A percentile compares a stretch with the other conserved stretches of the same genome.
Evolutionary conservation across 2,113 vertebrate genomes (phyloP).

Genomic region (Lophochroa leadbeateri): DNA sequence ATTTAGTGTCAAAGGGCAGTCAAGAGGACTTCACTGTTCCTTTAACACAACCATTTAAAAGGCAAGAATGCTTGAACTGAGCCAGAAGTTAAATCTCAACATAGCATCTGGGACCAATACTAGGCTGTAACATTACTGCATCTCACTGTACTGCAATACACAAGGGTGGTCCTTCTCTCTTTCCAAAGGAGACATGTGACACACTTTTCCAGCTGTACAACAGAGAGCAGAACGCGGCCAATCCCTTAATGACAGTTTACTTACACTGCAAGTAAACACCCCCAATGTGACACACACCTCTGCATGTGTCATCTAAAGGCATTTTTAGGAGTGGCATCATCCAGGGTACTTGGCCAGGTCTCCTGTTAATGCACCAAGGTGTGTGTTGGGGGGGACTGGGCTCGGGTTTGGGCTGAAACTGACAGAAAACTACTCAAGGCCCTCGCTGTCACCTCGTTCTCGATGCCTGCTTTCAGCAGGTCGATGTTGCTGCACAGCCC

Average conservation of each 20-base stretch:
- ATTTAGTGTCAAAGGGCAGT: background rate
- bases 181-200: background rate
- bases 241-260: background rate
- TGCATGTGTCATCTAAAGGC: fast-evolving
- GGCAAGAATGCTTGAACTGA: no score
- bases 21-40: background rate
- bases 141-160: fast-evolving
- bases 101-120: no score
- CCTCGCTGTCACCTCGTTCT: conserved; percentile 79
- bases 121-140: fast-evolving
- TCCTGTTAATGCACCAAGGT: fast-evolving
- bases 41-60: background rate
- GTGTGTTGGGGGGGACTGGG: background rate
- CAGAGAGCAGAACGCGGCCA: fast-evolving
- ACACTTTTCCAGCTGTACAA: fast-evolving
- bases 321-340: background rate
- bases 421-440: fast-evolving
- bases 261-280: background rate
- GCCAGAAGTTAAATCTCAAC: background rate
- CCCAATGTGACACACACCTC: background rate
- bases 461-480: conserved; percentile 81
- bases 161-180: background rate
- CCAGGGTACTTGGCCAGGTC: fast-evolving
- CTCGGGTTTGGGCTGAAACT: fast-evolving
- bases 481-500: conserved; percentile 81